Base-by-base conservation (phyloP, 2,888 invertebrate species). In the Lithodes maja region DNA sequence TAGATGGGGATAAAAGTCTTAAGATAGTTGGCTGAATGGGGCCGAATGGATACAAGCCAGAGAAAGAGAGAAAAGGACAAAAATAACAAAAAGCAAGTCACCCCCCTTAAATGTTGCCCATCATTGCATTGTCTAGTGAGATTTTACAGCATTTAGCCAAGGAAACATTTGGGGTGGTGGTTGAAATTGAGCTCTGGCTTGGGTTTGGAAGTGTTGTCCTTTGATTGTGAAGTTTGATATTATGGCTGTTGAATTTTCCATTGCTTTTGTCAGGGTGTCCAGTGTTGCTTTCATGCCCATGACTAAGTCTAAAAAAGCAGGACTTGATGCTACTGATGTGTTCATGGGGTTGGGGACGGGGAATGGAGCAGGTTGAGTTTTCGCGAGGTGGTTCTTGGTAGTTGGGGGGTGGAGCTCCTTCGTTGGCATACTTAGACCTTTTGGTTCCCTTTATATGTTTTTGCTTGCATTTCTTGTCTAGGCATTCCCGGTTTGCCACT, bases 151-250 rank as follows among this genome's bases (percentile, higher is more conserved):
- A 61, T 61, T 3, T 61, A 61, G 61, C 61, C 61, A 61, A 12
- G 61, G 61, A 61, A 61, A 61, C 61, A 61, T 61, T 61, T 61
- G 61, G n/a, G n/a, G n/a, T n/a, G n/a, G n/a, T n/a, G n/a, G n/a
- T n/a, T n/a, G n/a, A n/a, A n/a, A n/a, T n/a, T n/a, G n/a, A n/a
- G n/a, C n/a, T n/a, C n/a, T n/a, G 61, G 61, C 61, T 61, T 61
- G 61, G 3, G 61, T 3, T 61, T 61, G 61, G 5, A 12, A 12
- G 3, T 61, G 5, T n/a, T 71, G 71, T 71, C 15, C n/a, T 61
- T 12, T 12, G 5, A 61, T 61, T 61, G 12, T 61, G 61, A 7
- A 12, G 61, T 3, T 61, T 3, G 61, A 61, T 61, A 61, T 7
- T 12, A 61, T 61, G 3, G 61, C 61, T 3, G 61, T 12, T 61